phyloP scores from a whole-genome alignment of 2,113 vertebrate genomes.

The Hemibagrus wyckioides region DNA sequence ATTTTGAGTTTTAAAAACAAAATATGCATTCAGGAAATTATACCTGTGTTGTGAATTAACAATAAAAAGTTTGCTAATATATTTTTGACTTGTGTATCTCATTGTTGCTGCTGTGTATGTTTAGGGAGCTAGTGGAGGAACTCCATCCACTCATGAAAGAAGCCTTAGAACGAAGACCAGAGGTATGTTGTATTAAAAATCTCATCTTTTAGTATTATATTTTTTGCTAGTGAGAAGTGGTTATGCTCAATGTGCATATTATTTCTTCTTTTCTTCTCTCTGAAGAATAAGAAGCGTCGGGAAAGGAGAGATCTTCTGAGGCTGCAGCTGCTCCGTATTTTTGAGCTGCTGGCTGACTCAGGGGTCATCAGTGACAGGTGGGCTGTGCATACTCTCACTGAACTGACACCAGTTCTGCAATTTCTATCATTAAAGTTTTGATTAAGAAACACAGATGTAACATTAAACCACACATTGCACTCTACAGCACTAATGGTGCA shows the following conservation, averaged over 20 bases:
- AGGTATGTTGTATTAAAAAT: constrained; percentile 73
- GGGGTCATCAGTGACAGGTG: constrained; percentile 98
- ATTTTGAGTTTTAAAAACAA: neutral
- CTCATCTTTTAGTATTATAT: neutral
- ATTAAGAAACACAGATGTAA: neutral
- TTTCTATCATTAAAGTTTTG: neutral
- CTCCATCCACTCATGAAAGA: constrained; percentile 98
- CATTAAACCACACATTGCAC: neutral
- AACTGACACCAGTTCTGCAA: neutral
- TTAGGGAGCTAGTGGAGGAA: constrained; percentile 96
- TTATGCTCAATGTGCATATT: neutral
- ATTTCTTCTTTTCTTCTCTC: constrained; percentile 2
- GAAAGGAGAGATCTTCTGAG: constrained; percentile 91
- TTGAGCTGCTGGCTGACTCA: constrained; percentile 94
- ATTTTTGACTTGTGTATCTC: neutral
- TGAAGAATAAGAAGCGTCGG: constrained; percentile 94
- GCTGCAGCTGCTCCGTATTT: constrained; percentile 91
- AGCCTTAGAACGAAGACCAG: constrained; percentile 93
- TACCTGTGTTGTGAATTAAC: neutral
- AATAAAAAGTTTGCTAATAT: neutral
- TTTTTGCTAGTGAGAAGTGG: neutral
- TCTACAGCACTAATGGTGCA: constrained; percentile 89
- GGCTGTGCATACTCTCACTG: neutral
- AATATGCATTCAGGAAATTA: neutral
- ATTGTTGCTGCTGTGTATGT: constrained; percentile 42